Evolutionary conservation across 2,113 vertebrate genomes (phyloP).

Genomic region (Phoxinus phoxinus): DNA sequence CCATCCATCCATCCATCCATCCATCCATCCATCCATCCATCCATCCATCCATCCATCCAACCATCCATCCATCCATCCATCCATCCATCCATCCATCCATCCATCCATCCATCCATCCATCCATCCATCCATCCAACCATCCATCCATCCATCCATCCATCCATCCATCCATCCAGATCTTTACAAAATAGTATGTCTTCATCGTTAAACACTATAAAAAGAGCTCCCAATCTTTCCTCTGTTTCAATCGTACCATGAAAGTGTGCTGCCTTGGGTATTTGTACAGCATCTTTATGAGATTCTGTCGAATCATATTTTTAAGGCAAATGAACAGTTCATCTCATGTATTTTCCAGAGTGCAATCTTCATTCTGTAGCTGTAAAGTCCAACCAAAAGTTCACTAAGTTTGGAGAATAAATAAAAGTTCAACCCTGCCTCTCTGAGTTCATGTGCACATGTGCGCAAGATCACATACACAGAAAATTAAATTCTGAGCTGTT

Average conservation of each 20-base stretch:
- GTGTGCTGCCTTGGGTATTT: not conserved
- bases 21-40: not conserved
- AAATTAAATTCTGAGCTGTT: not conserved
- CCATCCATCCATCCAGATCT: not conserved
- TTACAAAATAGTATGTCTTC: not conserved
- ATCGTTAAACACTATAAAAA: not conserved
- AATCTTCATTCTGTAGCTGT: not conserved
- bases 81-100: not conserved
- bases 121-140: no score
- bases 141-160: not conserved
- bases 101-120: not conserved
- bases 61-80: no score
- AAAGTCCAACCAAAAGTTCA: not conserved
- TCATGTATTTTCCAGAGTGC: not conserved
- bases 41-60: not conserved
- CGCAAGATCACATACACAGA: conserved; percentile 21
- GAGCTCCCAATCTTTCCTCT: not conserved
- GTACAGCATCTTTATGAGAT: not conserved
- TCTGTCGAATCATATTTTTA: not conserved
- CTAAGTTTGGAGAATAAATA: conserved; percentile 1
- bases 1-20: not conserved
- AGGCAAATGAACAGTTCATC: not conserved
- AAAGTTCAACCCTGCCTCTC: conserved; percentile 2
- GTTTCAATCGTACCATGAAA: not conserved
- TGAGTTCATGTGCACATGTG: not conserved